These are phyloP conservation scores for Phalacrocorax pelagicus DNA, from an alignment of 2,113 vertebrate genomes.

Conservation along the genomic window DNA sequence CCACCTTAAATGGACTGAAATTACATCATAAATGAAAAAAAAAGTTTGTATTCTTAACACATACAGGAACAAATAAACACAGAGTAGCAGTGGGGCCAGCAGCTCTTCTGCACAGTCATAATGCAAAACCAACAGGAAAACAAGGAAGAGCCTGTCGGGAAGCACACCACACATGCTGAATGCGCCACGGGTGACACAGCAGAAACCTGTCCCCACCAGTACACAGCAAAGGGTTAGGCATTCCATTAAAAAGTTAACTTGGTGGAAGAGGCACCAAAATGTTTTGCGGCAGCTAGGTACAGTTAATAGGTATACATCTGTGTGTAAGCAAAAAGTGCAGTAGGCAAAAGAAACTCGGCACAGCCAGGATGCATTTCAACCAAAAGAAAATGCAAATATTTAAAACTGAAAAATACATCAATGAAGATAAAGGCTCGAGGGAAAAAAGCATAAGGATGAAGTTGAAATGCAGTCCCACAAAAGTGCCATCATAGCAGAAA, in stretches of 20 bases:
- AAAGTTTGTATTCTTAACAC: not conserved
- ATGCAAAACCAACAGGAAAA: not conserved
- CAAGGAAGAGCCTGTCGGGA: not conserved
- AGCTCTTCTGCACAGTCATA: not conserved
- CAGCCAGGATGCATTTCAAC: not conserved
- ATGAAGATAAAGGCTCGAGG: not conserved
- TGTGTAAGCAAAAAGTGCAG: not conserved
- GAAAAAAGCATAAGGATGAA: not conserved
- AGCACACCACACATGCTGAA: not conserved
- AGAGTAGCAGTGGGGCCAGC: not conserved
- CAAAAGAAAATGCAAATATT: not conserved
- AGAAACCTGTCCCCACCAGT: not conserved
- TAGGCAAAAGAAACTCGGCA: not conserved
- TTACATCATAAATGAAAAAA: not conserved
- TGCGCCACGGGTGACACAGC: not conserved
- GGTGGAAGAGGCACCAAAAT: not conserved
- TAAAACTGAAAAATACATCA: not conserved
- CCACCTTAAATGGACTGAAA: not conserved
- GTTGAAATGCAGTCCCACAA: not conserved
- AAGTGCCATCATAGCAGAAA: not conserved
- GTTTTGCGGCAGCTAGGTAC: not conserved
- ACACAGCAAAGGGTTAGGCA: not conserved
- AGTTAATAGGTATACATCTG: not conserved
- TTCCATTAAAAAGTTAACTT: not conserved
- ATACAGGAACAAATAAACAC: not conserved